phyloP scores from a whole-genome alignment of 2,797 vertebrate genomes.

The Peromyscus attwateri region DNA sequence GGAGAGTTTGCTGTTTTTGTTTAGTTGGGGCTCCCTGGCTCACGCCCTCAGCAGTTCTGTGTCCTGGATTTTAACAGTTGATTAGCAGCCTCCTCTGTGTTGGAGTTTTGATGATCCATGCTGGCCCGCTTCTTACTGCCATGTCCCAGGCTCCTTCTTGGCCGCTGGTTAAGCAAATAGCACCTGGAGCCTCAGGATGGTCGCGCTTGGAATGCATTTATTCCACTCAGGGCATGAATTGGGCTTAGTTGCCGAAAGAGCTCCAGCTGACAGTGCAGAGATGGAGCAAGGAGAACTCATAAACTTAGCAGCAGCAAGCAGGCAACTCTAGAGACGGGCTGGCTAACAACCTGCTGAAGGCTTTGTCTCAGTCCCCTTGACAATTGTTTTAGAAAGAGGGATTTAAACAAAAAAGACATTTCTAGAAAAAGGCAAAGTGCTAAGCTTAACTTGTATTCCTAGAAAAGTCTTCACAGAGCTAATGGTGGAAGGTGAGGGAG shows the following conservation, averaged over 20 bases:
- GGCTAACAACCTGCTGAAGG: not conserved
- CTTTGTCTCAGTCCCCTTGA: not conserved
- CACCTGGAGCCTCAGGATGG: not conserved
- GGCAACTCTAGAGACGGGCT: not conserved
- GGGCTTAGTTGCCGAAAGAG: not conserved
- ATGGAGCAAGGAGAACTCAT: accelerated
- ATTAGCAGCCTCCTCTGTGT: not conserved
- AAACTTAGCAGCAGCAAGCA: not conserved
- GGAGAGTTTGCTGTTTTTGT: not conserved
- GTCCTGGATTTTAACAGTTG: not conserved
- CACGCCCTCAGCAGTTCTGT: not conserved
- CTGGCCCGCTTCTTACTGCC: not conserved
- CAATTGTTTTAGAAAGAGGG: not conserved
- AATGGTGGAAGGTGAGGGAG: not conserved
- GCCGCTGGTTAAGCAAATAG: not conserved
- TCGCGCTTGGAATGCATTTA: no score
- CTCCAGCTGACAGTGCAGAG: not conserved
- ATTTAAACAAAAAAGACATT: not conserved
- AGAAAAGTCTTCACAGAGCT: not conserved
- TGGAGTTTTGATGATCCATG: not conserved
- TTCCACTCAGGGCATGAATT: not conserved
- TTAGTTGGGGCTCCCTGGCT: not conserved
- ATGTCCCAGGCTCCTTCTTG: not conserved
- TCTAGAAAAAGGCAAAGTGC: conserved; percentile 10
- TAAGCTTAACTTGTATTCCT: not conserved